Conservation (phyloP, 1,140 invertebrate genomes). For the Aphidius ervi region DNA sequence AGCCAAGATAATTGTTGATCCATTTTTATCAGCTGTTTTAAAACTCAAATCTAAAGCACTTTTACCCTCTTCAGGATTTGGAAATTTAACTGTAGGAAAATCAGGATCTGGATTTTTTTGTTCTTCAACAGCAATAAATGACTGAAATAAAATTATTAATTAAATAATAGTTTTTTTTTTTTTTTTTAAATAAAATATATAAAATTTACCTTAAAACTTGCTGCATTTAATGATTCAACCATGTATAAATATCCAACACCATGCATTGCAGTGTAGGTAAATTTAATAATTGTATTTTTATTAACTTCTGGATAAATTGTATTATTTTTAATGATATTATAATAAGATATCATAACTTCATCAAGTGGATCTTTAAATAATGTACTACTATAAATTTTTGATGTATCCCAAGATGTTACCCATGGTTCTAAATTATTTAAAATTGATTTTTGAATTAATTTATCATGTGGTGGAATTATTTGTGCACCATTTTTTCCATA, state of each 20-base stretch:
- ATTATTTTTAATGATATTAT: constrained; percentile 56
- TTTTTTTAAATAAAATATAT: no score
- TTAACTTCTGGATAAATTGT: constrained; percentile 61
- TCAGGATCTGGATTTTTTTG: constrained; percentile 91
- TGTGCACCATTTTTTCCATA: constrained; percentile 96
- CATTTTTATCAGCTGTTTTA: constrained; percentile 70
- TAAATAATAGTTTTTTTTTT: neutral
- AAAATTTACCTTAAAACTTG: constrained; percentile 66
- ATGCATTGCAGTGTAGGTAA: constrained; percentile 96
- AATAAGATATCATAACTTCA: constrained; percentile 66
- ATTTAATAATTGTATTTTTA: constrained; percentile 59
- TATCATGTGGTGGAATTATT: constrained; percentile 91
- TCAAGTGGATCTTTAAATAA: constrained; percentile 57
- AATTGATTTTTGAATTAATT: constrained; percentile 79
- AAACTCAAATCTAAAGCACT: constrained; percentile 84
- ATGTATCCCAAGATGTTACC: constrained; percentile 64
- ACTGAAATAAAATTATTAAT: constrained; percentile 42
- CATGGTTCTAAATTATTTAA: constrained; percentile 71
- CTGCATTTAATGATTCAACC: constrained; percentile 67
- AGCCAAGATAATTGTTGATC: constrained; percentile 78
- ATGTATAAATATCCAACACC: constrained; percentile 89
- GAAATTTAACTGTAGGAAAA: constrained; percentile 94
- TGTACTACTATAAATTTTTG: constrained; percentile 45
- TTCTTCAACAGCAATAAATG: constrained; percentile 74
- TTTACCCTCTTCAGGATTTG: constrained; percentile 97